Evolutionary conservation across 2,888 invertebrate genomes (phyloP), one percentile per base, ranked within the genome.

Genomic region (Dorcus parallelipipedus): DNA sequence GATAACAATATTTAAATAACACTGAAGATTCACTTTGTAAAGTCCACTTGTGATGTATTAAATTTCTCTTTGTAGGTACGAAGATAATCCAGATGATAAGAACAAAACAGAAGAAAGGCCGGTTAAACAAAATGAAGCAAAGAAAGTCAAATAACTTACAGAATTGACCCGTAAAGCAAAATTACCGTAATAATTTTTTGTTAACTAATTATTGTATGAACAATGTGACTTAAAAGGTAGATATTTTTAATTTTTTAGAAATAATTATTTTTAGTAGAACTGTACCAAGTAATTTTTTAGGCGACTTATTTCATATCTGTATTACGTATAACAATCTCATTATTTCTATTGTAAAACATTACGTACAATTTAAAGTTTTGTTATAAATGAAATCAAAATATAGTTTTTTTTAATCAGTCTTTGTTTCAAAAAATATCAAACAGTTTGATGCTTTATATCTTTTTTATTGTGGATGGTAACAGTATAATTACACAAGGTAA

Each of bases 31-130:
- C 52, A 20, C 48, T 52, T 61, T 42, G 7, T 7, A 6, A 33
- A 33, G 3, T 33, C 26, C 5, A 6, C 7, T 33, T 33, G 33
- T 45, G 26, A 50, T 49, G 2, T 45, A 38, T 40, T 38, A 41
- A 38, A 6, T 58, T 64, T 63, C 65, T 62, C 63, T 50, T 74
- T 78, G 52, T 70, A 88, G 87, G 51, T 89, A 89, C 74, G 88
- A 89, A 76, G 89, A 90, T 77, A 84, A 86, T 76, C 86, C 88
- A 20, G 73, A 76, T 66, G 70, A 79, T 69, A 73, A 62, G 60
- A 74, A 69, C 67, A 76, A 69, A 63, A 73, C 68, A 70, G 79
- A 70, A 59, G 76, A 65, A 67, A 78, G 70, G 69, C 67, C 64
- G 63, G 67, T 61, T 55, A 77, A 74, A 71, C 74, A 70, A 69